Percentiles rank a stretch among this genome's conserved stretches.
Evolutionary conservation across 2,797 vertebrate species (phyloP).

Genomic region (Gymnothorax javanicus): DNA sequence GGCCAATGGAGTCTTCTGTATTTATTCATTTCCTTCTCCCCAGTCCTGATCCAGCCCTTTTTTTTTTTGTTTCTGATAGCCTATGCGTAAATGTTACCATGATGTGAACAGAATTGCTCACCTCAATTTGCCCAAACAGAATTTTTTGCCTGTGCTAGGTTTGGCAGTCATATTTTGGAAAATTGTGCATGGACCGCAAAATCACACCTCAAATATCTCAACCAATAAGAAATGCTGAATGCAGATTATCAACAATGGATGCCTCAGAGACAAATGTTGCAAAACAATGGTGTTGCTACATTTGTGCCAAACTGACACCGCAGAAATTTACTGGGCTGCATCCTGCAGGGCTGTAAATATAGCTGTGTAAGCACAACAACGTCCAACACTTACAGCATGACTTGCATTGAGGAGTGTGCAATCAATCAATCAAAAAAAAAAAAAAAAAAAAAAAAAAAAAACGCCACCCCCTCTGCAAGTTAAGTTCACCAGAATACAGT

Average conservation of each 20-base stretch:
- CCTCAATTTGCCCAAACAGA: no score
- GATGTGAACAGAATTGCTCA: no score
- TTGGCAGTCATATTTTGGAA: background rate
- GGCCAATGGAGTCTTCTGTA: no score
- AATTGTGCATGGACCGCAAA: background rate
- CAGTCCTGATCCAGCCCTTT: no score
- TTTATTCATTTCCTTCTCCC: no score
- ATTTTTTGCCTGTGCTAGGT: no score
- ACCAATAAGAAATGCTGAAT: background rate
- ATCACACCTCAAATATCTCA: background rate
- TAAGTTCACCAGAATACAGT: background rate
- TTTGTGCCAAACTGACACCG: background rate
- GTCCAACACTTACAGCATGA: background rate
- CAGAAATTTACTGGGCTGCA: background rate
- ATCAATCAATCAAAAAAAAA: background rate
- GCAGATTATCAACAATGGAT: background rate
- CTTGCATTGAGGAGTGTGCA: background rate
- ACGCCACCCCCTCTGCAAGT: background rate
- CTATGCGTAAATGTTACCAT: no score
- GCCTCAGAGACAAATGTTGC: background rate
- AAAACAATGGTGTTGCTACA: background rate
- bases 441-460: background rate
- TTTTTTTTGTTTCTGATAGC: no score
- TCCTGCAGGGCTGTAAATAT: background rate
- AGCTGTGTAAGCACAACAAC: background rate